Percentiles rank a stretch among this genome's conserved stretches.
Evolutionary conservation across 2,113 vertebrate species (phyloP).

Genomic region (Psettodes erumei): DNA sequence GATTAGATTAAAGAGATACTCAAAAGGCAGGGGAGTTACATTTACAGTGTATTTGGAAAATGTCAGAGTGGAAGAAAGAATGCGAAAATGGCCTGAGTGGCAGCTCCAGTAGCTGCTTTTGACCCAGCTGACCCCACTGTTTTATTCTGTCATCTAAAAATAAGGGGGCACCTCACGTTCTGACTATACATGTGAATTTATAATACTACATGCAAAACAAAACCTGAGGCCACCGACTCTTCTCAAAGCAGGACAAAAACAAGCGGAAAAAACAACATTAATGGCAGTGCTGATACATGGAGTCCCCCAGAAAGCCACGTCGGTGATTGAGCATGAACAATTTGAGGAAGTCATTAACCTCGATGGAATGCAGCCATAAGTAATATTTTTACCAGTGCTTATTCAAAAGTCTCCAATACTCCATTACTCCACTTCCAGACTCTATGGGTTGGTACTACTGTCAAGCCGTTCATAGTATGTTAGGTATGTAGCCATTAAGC

Average conservation of each 20-base stretch:
- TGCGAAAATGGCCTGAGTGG: not conserved
- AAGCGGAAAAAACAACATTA: not conserved
- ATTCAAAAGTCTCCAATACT: too few relatives aligned
- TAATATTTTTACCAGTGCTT: too few relatives aligned
- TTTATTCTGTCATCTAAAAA: not conserved
- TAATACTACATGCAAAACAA: not conserved
- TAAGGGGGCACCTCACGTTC: not conserved
- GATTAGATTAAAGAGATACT: not conserved
- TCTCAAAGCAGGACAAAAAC: not conserved
- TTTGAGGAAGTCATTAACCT: not conserved
- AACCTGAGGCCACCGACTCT: not conserved
- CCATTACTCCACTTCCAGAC: not conserved
- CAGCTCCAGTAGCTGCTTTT: too few relatives aligned
- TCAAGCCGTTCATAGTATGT: not conserved
- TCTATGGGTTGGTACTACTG: not conserved
- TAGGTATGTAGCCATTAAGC: not conserved
- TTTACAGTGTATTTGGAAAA: not conserved
- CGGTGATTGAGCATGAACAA: not conserved
- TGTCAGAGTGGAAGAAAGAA: not conserved
- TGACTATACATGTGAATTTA: not conserved
- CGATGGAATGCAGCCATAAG: not conserved
- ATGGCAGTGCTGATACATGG: not conserved
- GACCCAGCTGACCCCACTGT: too few relatives aligned
- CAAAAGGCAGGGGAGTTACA: not conserved
- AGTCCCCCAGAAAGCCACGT: not conserved